A percentile compares a stretch with the other conserved stretches of the same genome.
These are phyloP conservation scores for Anser cygnoides DNA, from an alignment of 2,113 vertebrate species.

Conservation along the genomic window DNA sequence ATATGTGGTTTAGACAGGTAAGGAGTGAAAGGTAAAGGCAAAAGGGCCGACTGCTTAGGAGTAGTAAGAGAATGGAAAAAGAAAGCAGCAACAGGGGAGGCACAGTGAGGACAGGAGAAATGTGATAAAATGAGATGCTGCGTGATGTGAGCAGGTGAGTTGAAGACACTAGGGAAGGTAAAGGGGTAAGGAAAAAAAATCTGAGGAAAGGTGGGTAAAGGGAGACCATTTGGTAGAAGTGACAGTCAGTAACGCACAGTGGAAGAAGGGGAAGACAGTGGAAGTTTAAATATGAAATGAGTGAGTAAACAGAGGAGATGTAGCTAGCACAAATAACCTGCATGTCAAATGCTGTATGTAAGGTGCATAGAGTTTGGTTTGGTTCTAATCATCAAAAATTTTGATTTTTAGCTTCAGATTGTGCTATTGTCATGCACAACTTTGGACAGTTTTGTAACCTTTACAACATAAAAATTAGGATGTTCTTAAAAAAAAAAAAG, in stretches of 20 bases:
- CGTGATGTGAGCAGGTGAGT: background rate
- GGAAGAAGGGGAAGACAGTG: background rate
- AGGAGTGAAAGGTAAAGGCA: background rate
- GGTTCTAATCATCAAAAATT: background rate
- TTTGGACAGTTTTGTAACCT: background rate
- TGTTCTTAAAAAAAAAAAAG: background rate
- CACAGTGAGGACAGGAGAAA: background rate
- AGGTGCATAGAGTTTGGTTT: background rate
- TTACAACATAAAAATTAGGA: background rate
- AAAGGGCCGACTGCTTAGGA: background rate
- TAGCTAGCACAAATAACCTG: background rate
- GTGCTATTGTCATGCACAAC: background rate
- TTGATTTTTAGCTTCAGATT: background rate
- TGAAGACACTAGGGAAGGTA: background rate
- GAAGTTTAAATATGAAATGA: background rate
- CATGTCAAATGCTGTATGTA: background rate
- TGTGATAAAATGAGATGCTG: background rate
- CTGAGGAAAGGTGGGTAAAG: background rate
- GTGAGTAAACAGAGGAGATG: background rate
- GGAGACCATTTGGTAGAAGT: background rate
- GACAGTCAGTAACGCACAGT: background rate
- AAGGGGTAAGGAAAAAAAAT: background rate
- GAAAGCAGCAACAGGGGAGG: background rate
- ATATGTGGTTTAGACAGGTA: background rate
- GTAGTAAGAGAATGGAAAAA: too few relatives aligned